Conservation (phyloP, 2,888 invertebrate species). For the Notodonta ziczac region DNA sequence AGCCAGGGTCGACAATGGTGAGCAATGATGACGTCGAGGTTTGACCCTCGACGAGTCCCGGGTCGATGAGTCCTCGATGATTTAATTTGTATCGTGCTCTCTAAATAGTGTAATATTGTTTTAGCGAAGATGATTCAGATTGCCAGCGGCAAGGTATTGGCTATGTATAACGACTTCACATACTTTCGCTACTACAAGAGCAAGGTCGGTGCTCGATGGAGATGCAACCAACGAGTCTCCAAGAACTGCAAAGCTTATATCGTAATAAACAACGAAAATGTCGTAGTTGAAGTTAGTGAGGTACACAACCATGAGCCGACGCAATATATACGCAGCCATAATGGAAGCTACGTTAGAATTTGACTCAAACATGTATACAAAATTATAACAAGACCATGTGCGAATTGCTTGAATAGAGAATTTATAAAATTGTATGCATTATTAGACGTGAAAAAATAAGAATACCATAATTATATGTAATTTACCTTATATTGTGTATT, state of each 20-base stretch:
- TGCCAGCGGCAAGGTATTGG: not conserved
- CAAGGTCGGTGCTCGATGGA: slow-evolving; percentile 23
- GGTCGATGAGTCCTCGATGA: too few relatives aligned
- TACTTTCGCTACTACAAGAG: slow-evolving; percentile 25
- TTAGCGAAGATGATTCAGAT: not conserved
- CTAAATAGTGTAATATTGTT: not conserved
- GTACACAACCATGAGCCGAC: not conserved
- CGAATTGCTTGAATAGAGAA: too few relatives aligned
- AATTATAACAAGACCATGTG: not conserved
- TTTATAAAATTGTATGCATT: too few relatives aligned
- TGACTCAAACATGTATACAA: not conserved
- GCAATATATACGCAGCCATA: not conserved
- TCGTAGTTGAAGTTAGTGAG: not conserved
- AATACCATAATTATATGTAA: too few relatives aligned
- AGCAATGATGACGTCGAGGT: too few relatives aligned
- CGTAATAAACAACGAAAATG: not conserved
- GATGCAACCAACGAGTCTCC: slow-evolving; percentile 22
- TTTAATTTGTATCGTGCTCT: too few relatives aligned
- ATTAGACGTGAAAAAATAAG: too few relatives aligned
- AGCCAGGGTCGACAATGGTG: too few relatives aligned
- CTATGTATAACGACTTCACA: slow-evolving; percentile 12
- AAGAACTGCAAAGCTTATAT: slow-evolving; percentile 21
- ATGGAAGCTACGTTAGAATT: not conserved
- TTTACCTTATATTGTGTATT: too few relatives aligned
- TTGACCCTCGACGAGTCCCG: too few relatives aligned